Evolutionary conservation across 2,113 vertebrate genomes (phyloP).

Genomic region (Chitala chitala): DNA sequence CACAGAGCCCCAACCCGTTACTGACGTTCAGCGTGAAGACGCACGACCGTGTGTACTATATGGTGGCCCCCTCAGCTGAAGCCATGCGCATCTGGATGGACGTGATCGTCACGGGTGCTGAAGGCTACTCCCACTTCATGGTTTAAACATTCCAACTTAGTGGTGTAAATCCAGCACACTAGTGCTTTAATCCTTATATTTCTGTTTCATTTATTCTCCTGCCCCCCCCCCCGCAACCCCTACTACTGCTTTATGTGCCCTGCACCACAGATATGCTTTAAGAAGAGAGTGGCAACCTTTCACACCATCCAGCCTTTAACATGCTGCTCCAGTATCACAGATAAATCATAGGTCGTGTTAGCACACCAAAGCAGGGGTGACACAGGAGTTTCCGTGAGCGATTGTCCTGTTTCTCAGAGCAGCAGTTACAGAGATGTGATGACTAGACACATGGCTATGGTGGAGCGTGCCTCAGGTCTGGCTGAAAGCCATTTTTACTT

Average conservation of each 20-base stretch:
- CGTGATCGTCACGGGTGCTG: slow-evolving; percentile 91
- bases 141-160: slow-evolving; percentile 50
- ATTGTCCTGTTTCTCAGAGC: background rate
- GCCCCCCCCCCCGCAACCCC: background rate
- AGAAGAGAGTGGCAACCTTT: too few species aligned
- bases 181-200: background rate
- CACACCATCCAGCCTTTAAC: background rate
- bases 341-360: background rate
- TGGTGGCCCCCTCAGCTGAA: slow-evolving; percentile 91
- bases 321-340: background rate
- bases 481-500: background rate
- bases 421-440: background rate
- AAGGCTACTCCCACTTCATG: slow-evolving; percentile 95
- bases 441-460: too few species aligned
- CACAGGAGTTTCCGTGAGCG: background rate
- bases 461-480: too few species aligned
- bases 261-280: too few species aligned
- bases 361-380: too few species aligned
- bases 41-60: slow-evolving; percentile 90
- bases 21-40: slow-evolving; percentile 96
- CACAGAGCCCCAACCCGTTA: slow-evolving; percentile 85
- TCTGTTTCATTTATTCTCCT: background rate
- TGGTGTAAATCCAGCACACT: background rate
- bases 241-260: too few species aligned
- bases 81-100: slow-evolving; percentile 99